Percentiles rank a stretch among this genome's conserved stretches.
Evolutionary conservation across 2,888 invertebrate genomes (phyloP).

Genomic region (Bellardia pandia): DNA sequence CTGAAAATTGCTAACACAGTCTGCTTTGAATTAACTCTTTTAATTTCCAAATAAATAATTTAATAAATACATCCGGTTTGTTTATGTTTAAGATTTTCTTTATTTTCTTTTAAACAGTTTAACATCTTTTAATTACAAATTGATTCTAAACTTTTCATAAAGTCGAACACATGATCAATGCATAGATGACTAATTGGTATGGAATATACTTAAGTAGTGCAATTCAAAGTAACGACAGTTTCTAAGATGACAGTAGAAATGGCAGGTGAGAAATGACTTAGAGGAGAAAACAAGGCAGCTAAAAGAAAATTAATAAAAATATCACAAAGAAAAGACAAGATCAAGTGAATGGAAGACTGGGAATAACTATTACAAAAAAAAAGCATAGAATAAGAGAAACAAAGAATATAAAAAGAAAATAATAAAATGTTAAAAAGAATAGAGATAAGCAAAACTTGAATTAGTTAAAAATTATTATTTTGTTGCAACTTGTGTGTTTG

Average conservation of each 20-base stretch:
- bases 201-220: background rate
- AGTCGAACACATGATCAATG: constrained; percentile 2
- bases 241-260: constrained; percentile 1
- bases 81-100: constrained; percentile 26
- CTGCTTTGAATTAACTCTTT: no score
- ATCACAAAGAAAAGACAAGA: constrained; percentile 67
- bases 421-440: constrained; percentile 34
- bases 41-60: no score
- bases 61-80: background rate
- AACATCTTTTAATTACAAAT: constrained; percentile 9
- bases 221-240: constrained; percentile 45
- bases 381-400: background rate
- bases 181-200: constrained; percentile 9
- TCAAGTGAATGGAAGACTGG: constrained; percentile 7
- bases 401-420: constrained; percentile 13
- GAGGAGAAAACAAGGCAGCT: constrained; percentile 39
- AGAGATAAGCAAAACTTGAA: background rate
- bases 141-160: background rate
- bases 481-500: constrained; percentile 34
- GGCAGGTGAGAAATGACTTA: constrained; percentile 66
- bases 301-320: constrained; percentile 41
- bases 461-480: constrained; percentile 15
- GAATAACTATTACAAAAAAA: constrained; percentile 8
- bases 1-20: no score
- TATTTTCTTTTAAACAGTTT: constrained; percentile 59